Evolutionary conservation across 2,888 invertebrate genomes (phyloP).

Genomic region (Blastobasis adustella): DNA sequence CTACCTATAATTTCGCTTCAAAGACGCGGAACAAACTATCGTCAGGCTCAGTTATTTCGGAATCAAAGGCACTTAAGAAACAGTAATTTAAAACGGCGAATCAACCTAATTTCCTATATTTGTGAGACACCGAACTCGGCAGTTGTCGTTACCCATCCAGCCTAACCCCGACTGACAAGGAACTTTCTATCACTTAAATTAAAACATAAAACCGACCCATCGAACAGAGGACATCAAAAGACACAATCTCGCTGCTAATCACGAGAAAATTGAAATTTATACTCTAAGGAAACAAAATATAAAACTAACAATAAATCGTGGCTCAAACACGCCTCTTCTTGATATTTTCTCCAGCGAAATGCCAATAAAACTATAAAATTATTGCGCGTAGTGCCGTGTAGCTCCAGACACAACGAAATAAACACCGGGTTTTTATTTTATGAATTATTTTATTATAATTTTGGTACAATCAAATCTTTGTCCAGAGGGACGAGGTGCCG

Average conservation of each 20-base stretch:
- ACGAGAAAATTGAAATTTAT: conserved; percentile 32
- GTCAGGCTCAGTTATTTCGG: too few relatives aligned
- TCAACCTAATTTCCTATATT: too few relatives aligned
- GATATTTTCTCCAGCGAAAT: conserved; percentile 44
- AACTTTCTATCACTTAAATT: conserved; percentile 12
- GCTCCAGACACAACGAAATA: conserved; percentile 43
- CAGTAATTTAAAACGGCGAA: too few relatives aligned
- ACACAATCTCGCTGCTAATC: conserved; percentile 5
- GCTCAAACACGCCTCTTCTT: conserved; percentile 44
- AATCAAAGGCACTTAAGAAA: too few relatives aligned
- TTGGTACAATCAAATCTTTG: conserved; percentile 64
- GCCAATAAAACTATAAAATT: conserved; percentile 69
- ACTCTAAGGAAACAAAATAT: conserved; percentile 58
- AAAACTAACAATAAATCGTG: conserved; percentile 57
- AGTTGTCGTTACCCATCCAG: too few relatives aligned
- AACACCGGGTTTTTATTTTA: conserved; percentile 50
- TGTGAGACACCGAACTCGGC: too few relatives aligned
- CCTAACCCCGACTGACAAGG: conserved; percentile 2
- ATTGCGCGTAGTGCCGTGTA: conserved; percentile 49
- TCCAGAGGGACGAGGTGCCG: conserved; percentile 26
- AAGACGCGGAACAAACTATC: too few relatives aligned
- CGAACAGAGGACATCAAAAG: conserved; percentile 22
- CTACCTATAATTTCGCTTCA: too few relatives aligned
- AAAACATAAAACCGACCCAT: conserved; percentile 17
- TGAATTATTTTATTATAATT: conserved; percentile 51